These are phyloP conservation scores for Parus major DNA, from an alignment of 2,113 vertebrate genomes.

Conservation along the genomic window DNA sequence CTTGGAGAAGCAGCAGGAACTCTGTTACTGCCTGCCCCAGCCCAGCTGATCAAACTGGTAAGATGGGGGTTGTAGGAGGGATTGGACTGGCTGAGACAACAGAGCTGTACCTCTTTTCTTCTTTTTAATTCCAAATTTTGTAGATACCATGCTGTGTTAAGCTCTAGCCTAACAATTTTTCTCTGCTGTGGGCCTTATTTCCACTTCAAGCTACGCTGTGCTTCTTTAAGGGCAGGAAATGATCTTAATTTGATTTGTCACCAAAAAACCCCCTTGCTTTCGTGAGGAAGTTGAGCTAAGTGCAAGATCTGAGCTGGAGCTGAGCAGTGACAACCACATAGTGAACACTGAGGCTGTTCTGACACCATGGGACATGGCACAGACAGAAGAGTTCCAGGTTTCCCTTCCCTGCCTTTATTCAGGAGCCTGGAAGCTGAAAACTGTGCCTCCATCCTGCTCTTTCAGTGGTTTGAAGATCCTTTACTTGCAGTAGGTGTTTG, in stretches of 20 bases:
- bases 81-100: background rate
- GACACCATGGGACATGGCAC: accelerated
- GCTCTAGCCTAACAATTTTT: background rate
- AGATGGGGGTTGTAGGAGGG: background rate
- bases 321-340: background rate
- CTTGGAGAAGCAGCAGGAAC: background rate
- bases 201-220: background rate
- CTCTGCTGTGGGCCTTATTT: background rate
- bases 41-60: background rate
- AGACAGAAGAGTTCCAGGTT: background rate
- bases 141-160: background rate
- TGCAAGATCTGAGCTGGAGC: background rate
- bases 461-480: background rate
- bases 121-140: background rate
- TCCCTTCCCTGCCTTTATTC: background rate
- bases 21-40: background rate
- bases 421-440: background rate
- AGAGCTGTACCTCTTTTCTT: background rate
- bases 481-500: background rate
- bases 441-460: background rate
- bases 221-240: slow-evolving; percentile 21
- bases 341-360: background rate
- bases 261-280: background rate
- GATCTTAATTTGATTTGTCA: background rate
- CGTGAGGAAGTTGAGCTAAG: background rate